Evolutionary conservation across 2,888 invertebrate genomes (phyloP).

Genomic region (Ditula angustiorana): DNA sequence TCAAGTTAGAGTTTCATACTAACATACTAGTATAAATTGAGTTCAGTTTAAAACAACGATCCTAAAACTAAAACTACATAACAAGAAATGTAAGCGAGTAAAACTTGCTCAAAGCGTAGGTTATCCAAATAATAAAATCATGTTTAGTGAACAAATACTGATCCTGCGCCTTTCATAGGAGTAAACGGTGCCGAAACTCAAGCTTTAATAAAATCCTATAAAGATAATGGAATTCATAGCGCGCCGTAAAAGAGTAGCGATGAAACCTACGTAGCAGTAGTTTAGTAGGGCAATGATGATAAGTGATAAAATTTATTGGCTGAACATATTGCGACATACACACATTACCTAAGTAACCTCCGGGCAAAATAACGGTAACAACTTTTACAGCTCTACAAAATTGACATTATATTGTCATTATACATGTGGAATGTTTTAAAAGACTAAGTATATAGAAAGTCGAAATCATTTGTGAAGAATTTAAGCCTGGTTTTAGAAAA

Average conservation of each 20-base stretch:
- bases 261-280: constrained; percentile 25
- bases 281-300: constrained; percentile 43
- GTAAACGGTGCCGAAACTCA: neutral
- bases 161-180: neutral
- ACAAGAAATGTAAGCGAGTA: neutral
- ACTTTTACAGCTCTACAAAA: neutral
- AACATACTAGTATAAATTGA: too few relatives aligned
- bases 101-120: neutral
- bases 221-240: constrained; percentile 40
- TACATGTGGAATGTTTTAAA: too few relatives aligned
- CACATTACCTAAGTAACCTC: constrained; percentile 6
- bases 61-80: neutral
- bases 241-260: constrained; percentile 37
- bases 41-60: too few relatives aligned
- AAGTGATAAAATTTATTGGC: constrained; percentile 31
- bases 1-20: too few relatives aligned
- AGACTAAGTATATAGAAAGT: too few relatives aligned
- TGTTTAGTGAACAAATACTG: neutral
- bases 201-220: constrained; percentile 15
- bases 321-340: constrained; percentile 6
- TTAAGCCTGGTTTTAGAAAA: too few relatives aligned
- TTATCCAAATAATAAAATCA: neutral
- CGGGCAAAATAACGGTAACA: neutral
- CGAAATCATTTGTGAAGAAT: too few relatives aligned
- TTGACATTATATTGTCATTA: neutral